These are phyloP conservation scores for Aptenodytes patagonicus DNA, from an alignment of 2,113 vertebrate genomes.

Conservation along the genomic window DNA sequence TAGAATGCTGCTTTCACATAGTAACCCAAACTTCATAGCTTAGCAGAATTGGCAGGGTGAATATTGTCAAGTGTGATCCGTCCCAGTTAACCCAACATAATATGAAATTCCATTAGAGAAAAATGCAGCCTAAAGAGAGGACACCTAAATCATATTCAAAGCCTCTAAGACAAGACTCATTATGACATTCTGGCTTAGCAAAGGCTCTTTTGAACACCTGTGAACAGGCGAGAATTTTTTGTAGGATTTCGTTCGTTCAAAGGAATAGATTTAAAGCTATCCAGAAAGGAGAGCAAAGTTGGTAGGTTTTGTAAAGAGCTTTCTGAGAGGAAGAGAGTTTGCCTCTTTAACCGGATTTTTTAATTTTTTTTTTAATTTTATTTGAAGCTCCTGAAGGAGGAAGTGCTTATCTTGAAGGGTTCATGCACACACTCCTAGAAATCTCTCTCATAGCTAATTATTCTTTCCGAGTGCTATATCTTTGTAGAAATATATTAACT, in stretches of 20 bases:
- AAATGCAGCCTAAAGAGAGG: neutral
- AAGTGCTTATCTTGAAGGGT: conserved; percentile 11
- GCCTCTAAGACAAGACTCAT: neutral
- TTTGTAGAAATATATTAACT: neutral
- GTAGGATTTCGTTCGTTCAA: neutral
- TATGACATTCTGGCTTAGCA: neutral
- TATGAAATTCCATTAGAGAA: neutral
- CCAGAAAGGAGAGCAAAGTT: neutral
- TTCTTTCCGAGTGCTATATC: neutral
- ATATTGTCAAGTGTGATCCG: neutral
- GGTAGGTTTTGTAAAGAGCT: neutral
- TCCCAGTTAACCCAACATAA: neutral
- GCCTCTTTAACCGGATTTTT: neutral
- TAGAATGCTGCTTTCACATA: neutral
- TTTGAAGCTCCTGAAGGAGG: neutral
- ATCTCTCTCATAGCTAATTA: neutral
- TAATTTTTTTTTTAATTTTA: neutral
- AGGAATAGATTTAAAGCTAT: neutral
- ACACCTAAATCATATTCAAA: neutral
- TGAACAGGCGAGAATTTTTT: neutral
- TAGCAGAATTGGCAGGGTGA: neutral
- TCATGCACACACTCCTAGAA: neutral
- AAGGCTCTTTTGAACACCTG: neutral
- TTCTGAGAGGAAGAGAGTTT: neutral
- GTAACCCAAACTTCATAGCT: neutral